Base-by-base conservation (phyloP, 2,113 vertebrate genomes). In the Colaptes auratus region DNA sequence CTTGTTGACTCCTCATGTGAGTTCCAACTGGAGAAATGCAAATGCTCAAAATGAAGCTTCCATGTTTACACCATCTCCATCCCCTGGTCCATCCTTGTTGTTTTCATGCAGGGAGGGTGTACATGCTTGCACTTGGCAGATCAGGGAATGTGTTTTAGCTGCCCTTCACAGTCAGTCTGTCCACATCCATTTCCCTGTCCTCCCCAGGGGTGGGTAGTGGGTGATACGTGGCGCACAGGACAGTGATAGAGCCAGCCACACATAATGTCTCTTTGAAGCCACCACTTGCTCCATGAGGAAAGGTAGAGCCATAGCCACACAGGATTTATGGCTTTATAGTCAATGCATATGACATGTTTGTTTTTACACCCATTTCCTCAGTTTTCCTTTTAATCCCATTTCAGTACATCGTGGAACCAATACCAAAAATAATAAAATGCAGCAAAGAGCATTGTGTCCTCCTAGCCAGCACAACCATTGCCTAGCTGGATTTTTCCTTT, bases 201-300 rank as follows among this genome's bases (percentile, higher is more conserved):
- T 31, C 30, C 16, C 28, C 30, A 58, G 31, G 19, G 12, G 1
- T 82, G 42, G 33, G 20, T 86, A 36, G 31, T 48, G 36, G 27
- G 10, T 12, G 11, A 15, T 24, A n/a, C n/a, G 21, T 81, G 25
- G 21, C 24, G 58, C 18, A n/a, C 0, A 0, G 50, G 9, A 12
- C n/a, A 66, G 6, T 0, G 0, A 20, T 16, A 25, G 61, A 76
- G 52, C 36, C 82, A 50, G 10, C 8, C 10, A 14, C 3, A 4
- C 31, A 13, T 46, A 74, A 19, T 0, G 2, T 44, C 15, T 64
- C 25, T 58, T 20, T 10, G 8, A 84, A 82, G 4, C 17, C 10
- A 31, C 31, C 8, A 1, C 31, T 82, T 30, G 28, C 19, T 24
- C 18, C 5, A 5, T 3, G 9, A 77, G 28, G 53, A 78, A 63